These are phyloP conservation scores for Cerceris ruficornis DNA, from an alignment of 2,888 invertebrate genomes.

Conservation along the genomic window DNA sequence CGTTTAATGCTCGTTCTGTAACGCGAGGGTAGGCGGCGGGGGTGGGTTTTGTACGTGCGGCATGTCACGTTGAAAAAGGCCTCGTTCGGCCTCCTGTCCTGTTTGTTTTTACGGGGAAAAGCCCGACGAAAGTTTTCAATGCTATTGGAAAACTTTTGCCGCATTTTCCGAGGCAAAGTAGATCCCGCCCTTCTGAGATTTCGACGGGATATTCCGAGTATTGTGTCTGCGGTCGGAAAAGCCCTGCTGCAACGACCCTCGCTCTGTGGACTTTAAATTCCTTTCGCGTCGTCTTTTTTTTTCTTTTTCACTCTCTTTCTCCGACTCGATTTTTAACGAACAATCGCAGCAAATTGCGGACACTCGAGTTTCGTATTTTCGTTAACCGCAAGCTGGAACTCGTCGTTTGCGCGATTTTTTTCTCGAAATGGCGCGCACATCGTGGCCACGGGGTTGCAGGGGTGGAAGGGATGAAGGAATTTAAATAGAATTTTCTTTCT, in stretches of 20 bases:
- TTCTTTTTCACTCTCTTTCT: not conserved
- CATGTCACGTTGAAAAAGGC: slow-evolving; percentile 20
- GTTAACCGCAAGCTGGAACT: too few species aligned
- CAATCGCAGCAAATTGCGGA: not conserved
- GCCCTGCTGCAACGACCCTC: not conserved
- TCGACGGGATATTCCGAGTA: slow-evolving; percentile 5
- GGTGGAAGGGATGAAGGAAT: too few species aligned
- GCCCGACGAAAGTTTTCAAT: slow-evolving; percentile 28
- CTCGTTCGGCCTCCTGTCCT: slow-evolving; percentile 22
- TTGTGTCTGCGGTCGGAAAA: slow-evolving; percentile 33
- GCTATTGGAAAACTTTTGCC: slow-evolving; percentile 41
- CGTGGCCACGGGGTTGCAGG: too few species aligned
- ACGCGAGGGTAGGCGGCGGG: not conserved
- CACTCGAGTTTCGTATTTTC: not conserved
- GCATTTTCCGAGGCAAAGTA: slow-evolving; percentile 31
- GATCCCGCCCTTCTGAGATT: slow-evolving; percentile 27
- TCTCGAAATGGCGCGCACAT: too few species aligned
- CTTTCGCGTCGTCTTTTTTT: not conserved
- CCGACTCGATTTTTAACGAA: slow-evolving; percentile 1
- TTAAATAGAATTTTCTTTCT: too few species aligned
- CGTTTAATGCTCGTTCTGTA: slow-evolving; percentile 17
- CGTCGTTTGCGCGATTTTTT: too few species aligned
- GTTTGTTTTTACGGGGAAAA: slow-evolving; percentile 34
- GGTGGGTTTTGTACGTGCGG: not conserved
- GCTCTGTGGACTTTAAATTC: not conserved